phyloP scores from a whole-genome alignment of 2,113 vertebrate species.

The Lepidiolamprologus cunningtoni region DNA sequence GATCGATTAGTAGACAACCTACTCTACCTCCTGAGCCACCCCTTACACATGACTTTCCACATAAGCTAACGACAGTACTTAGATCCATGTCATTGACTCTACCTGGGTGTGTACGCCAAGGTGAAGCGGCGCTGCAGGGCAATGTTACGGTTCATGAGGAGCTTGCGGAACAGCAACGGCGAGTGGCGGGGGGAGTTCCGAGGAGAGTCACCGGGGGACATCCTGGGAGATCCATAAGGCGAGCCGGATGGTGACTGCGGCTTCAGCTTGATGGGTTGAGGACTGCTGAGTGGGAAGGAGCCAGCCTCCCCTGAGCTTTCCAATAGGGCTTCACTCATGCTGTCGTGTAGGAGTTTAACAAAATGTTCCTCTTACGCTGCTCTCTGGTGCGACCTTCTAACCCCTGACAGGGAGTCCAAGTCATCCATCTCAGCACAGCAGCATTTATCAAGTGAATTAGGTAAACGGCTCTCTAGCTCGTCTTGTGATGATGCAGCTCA shows the following conservation, averaged over 20 bases:
- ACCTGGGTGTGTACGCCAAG: constrained; percentile 86
- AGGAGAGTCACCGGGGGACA: constrained; percentile 70
- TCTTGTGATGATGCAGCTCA: neutral
- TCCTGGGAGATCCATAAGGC: constrained; percentile 59
- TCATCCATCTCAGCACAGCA: constrained; percentile 18
- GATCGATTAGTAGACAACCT: neutral
- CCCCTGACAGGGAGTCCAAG: neutral
- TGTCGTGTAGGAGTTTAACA: neutral
- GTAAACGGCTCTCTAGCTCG: neutral
- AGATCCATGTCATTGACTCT: constrained; percentile 19
- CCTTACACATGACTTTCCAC: neutral
- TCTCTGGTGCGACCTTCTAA: neutral
- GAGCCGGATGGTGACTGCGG: constrained; percentile 50
- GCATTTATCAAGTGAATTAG: neutral
- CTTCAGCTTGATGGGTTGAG: constrained; percentile 45
- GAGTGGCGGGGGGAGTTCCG: constrained; percentile 68
- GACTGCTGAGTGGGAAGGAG: neutral
- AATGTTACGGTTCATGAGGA: constrained; percentile 77
- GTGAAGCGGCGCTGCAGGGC: constrained; percentile 85
- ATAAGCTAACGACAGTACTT: neutral
- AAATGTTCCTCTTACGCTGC: neutral
- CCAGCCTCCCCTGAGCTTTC: constrained; percentile 1
- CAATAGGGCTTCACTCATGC: constrained; percentile 41
- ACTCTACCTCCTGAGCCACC: neutral
- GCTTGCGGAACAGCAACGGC: constrained; percentile 79